Evolutionary conservation across 1,140 invertebrate species (phyloP).

Genomic region (Drosophila virilis): DNA sequence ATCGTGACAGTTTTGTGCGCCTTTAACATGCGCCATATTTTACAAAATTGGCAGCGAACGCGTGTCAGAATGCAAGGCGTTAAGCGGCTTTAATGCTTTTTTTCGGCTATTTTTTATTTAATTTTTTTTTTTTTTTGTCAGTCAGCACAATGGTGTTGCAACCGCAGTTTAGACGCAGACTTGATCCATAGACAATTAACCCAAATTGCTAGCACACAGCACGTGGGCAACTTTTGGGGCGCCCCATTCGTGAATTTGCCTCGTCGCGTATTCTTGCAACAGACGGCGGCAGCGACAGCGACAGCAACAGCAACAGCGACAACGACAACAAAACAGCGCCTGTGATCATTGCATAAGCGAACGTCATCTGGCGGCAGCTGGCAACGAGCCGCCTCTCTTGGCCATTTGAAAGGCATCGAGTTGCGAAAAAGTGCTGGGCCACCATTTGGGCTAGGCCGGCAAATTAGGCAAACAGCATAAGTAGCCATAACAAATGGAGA

Average conservation of each 20-base stretch:
- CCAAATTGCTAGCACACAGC: constrained; percentile 66
- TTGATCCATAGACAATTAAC: constrained; percentile 76
- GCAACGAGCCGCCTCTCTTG: constrained; percentile 29
- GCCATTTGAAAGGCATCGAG: constrained; percentile 67
- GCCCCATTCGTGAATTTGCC: constrained; percentile 16
- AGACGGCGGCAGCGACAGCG: constrained; percentile 16
- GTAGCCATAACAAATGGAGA: neutral
- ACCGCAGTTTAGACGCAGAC: constrained; percentile 16
- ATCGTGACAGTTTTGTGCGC: constrained; percentile 41
- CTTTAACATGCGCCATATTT: constrained; percentile 55
- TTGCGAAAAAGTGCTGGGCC: constrained; percentile 52
- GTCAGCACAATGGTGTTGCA: constrained; percentile 56
- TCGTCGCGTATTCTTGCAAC: constrained; percentile 62
- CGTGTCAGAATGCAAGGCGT: constrained; percentile 72
- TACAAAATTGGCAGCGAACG: constrained; percentile 54
- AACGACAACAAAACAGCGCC: neutral
- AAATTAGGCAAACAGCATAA: constrained; percentile 27
- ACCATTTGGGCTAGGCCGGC: constrained; percentile 27
- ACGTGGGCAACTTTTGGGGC: constrained; percentile 63
- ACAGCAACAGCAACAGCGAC: constrained; percentile 13
- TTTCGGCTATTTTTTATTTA: constrained; percentile 2
- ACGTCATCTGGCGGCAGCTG: constrained; percentile 66
- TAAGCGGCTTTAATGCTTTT: constrained; percentile 55
- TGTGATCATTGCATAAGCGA: constrained; percentile 67
- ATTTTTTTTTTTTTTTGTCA: constrained; percentile 4